Percentiles rank a stretch among this genome's conserved stretches.
These are phyloP conservation scores for Clarias fuscus DNA, from an alignment of 2,797 vertebrate genomes.

Conservation along the genomic window DNA sequence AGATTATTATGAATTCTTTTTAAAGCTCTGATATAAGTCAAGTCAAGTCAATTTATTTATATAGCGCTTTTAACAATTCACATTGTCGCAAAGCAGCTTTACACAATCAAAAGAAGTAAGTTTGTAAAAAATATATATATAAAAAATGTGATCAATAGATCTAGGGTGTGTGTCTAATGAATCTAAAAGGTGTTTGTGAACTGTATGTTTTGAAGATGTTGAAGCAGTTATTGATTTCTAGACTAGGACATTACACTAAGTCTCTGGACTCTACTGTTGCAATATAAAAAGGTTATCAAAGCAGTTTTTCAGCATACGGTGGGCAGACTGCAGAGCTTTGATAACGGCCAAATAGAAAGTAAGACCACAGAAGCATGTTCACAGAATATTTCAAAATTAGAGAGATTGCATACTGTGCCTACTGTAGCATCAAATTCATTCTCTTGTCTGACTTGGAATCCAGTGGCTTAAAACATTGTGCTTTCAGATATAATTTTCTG, in stretches of 20 bases:
- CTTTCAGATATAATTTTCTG: not conserved
- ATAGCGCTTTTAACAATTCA: too few relatives aligned
- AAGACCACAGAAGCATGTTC: not conserved
- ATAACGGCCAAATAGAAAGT: not conserved
- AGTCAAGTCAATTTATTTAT: too few relatives aligned
- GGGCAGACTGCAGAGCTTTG: not conserved
- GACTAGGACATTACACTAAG: not conserved
- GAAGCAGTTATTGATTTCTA: slow-evolving; percentile 5
- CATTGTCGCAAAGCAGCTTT: too few relatives aligned
- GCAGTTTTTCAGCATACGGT: not conserved
- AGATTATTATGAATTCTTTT: not conserved
- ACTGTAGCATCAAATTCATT: not conserved
- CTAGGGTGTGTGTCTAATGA: not conserved
- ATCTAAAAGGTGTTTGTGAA: not conserved
- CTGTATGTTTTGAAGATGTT: not conserved
- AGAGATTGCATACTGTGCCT: not conserved
- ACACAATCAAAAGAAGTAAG: too few relatives aligned
- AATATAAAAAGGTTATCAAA: not conserved
- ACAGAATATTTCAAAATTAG: not conserved
- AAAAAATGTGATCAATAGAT: too few relatives aligned
- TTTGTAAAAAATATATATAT: too few relatives aligned
- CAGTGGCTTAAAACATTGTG: not conserved
- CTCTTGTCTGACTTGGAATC: not conserved
- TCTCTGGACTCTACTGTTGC: not conserved
- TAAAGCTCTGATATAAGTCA: not conserved